Base-by-base conservation (phyloP, 2,797 vertebrate species). In the Micropoecilia bifurca region DNA sequence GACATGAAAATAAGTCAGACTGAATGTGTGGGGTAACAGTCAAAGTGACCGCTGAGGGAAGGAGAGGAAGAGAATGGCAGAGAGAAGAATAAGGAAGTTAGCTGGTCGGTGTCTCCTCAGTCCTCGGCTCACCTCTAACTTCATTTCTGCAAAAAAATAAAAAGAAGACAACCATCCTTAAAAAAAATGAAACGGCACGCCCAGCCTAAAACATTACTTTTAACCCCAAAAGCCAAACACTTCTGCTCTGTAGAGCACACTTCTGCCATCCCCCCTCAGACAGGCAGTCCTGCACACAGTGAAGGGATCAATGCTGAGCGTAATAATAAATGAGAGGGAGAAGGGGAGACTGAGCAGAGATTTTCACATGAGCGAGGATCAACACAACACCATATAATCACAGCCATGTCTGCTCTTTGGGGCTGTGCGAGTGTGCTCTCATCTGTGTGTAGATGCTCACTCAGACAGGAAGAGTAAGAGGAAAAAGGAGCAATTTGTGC, bases 311-410 rank as follows among this genome's bases (percentile, higher is more conserved):
- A 91, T 90, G 91, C 88, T 91, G 88, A 90, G 92, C 90, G 90
- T 86, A 90, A 92, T 88, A 91, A 91, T 87, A 94, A 90, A 93
- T 91, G 93, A 93, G 85, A 86, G 90, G 90, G 88, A 90, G 81
- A 84, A 80, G 84, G 90, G 88, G 91, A 84, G 80, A 83, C 94
- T 90, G 95, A 93, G 84, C 5, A 71, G 91, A 95, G 94, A 95
- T 94, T 96, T 96, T 95, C 95, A 96, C 95, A 95, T 91, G 90
- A 91, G 92, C 68, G 83, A 87, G 82, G 89, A 92, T 90, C 90
- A 87, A 84, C 90, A 88, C 86, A 84, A 83, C 88, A 72, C 79
- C 66, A 50, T 73, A 77, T 83, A 84, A 85, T 87, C 86, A 84
- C 71, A 50, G 83, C 82, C 83, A 90, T 83, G 85, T 82, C 83